phyloP scores from a whole-genome alignment of 2,888 invertebrate species.

The Pherbina coryleti region DNA sequence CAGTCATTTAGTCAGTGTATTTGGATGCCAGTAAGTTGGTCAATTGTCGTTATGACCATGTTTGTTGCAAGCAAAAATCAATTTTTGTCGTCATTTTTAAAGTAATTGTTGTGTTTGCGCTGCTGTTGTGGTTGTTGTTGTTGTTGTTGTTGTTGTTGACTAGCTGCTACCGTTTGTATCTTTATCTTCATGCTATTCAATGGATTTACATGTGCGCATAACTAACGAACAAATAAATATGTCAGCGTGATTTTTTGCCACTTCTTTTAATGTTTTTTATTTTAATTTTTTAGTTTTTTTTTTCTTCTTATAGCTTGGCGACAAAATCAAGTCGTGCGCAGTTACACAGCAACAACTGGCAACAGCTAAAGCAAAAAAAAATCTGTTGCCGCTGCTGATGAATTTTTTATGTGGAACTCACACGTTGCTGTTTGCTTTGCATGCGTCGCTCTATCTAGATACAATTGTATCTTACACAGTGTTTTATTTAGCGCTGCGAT shows the following conservation, averaged over 20 bases:
- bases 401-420: slow-evolving; percentile 9
- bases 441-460: neutral
- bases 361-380: neutral
- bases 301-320: no score
- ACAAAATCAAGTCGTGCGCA: neutral
- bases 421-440: neutral
- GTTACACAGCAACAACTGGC: neutral
- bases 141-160: neutral
- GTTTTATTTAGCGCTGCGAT: neutral
- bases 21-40: neutral
- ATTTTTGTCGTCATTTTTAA: neutral
- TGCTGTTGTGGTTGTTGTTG: neutral
- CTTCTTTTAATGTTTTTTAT: neutral
- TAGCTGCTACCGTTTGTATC: neutral
- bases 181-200: neutral
- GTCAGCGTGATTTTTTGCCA: neutral
- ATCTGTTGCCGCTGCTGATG: neutral
- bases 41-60: neutral
- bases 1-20: neutral
- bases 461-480: neutral
- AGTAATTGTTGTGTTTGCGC: neutral
- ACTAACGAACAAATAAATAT: neutral
- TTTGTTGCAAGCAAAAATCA: neutral
- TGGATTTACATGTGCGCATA: neutral
- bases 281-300: neutral